Evolutionary conservation across 2,888 invertebrate genomes (phyloP), one percentile per base, ranked within the genome.

Genomic region (Acanthopleura granulata): DNA sequence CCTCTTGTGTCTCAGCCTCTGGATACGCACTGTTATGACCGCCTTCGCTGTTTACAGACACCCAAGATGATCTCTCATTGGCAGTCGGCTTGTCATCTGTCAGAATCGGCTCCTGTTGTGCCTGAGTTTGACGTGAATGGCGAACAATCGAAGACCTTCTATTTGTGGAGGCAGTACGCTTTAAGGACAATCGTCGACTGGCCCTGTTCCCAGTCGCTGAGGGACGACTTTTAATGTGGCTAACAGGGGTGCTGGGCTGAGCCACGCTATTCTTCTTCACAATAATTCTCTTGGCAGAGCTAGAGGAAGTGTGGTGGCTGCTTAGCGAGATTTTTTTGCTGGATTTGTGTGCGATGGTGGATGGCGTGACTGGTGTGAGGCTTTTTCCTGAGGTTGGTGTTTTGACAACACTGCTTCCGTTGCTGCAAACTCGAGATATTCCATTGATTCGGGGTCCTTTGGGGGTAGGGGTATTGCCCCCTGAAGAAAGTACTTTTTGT

Each of bases 321-420:
- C 29, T 27, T 3, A 66, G 29, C 1, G 66, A 22, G 22, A 66
- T 66, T 16, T 22, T n/a, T n/a, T 14, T 22, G 12, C 22, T 22
- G 16, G 12, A 66, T 27, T 66, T 66, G 62, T 18, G 11, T 25
- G 75, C 61, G 12, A 66, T 30, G 15, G 76, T 76, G 14, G 50
- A 30, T 27, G 71, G 73, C 1, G 75, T 77, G n/a, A 61, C 71
- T 62, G 77, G 77, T 15, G 75, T 77, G 18, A 27, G 12, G 18
- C 27, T 66, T 6, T 27, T 66, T 27, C 22, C 49, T 11, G 51
- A 72, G 15, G 57, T 1, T 15, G 49, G 71, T 16, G 40, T 71
- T 40, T 25, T n/a, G 4, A 49, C 29, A 15, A 18, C 30, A 71
- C 9, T 18, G 16, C 50, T 25, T 40, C 22, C 71, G n/a, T 11